These are phyloP conservation scores for Chrysomallon squamiferum DNA, from an alignment of 1,140 invertebrate species.

Conservation along the genomic window DNA sequence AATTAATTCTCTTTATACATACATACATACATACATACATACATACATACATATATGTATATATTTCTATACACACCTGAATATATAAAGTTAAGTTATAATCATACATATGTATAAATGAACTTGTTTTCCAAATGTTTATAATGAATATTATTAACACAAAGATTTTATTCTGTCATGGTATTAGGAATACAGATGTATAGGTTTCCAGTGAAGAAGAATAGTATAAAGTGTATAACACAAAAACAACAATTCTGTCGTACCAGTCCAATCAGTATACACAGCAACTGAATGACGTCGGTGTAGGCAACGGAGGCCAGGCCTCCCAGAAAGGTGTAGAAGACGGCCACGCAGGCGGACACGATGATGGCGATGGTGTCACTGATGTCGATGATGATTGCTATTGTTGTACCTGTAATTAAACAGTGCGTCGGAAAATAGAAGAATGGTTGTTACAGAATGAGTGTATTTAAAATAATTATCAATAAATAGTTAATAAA, in stretches of 20 bases:
- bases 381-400: conserved; percentile 94
- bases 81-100: neutral
- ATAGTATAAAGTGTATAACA: neutral
- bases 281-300: conserved; percentile 41
- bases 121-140: neutral
- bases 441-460: too few relatives aligned
- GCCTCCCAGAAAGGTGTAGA: conserved; percentile 47
- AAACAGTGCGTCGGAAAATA: too few relatives aligned
- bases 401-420: conserved; percentile 84
- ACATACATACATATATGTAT: neutral
- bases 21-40: neutral
- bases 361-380: conserved; percentile 64
- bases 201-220: neutral
- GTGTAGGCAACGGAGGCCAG: conserved; percentile 49
- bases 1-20: too few relatives aligned
- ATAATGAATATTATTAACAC: neutral
- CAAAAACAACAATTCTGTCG: conserved; percentile 7
- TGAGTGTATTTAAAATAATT: too few relatives aligned
- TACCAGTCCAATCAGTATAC: conserved; percentile 24
- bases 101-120: neutral
- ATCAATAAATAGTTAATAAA: too few relatives aligned
- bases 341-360: conserved; percentile 30
- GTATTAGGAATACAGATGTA: neutral
- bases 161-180: neutral
- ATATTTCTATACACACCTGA: neutral